Evolutionary conservation across 2,888 invertebrate genomes (phyloP).

Genomic region (Myopa tessellatipennis): DNA sequence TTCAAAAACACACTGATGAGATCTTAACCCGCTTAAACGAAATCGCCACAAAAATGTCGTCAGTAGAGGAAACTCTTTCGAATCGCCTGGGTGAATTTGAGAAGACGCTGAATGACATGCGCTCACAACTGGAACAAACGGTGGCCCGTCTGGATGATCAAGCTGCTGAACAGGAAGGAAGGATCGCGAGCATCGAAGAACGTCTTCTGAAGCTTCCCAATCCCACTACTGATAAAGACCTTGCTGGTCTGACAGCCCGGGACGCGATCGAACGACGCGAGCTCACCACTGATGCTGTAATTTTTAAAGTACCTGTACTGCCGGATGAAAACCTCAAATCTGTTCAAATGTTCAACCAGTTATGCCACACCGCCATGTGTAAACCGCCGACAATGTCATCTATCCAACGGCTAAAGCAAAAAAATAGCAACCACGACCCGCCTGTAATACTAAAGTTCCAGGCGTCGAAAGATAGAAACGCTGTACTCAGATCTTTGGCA

Average conservation of each 20-base stretch:
- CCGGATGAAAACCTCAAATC: slow-evolving; percentile 2
- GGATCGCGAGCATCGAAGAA: not conserved
- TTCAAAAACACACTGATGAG: not conserved
- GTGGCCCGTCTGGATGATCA: not conserved
- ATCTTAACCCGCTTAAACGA: slow-evolving; percentile 5
- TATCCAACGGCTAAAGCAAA: not conserved
- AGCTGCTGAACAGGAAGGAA: not conserved
- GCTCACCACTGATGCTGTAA: not conserved
- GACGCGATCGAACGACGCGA: not conserved
- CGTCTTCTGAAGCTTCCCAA: not conserved
- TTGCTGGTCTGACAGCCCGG: not conserved
- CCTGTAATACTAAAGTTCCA: not conserved
- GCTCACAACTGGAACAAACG: slow-evolving; percentile 7
- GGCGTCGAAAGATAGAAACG: not conserved
- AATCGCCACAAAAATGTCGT: not conserved
- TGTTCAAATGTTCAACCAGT: slow-evolving; percentile 17
- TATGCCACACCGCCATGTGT: not conserved
- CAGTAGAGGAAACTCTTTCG: not conserved
- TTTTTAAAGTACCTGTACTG: not conserved
- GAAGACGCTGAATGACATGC: not conserved
- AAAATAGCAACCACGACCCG: not conserved
- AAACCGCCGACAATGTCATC: not conserved
- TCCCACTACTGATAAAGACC: not conserved
- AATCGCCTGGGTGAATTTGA: slow-evolving; percentile 1
- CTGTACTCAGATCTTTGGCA: not conserved